A percentile compares a stretch with the other conserved stretches of the same genome.
Conservation (phyloP, 2,888 invertebrate species). For the Dryobota labecula region DNA sequence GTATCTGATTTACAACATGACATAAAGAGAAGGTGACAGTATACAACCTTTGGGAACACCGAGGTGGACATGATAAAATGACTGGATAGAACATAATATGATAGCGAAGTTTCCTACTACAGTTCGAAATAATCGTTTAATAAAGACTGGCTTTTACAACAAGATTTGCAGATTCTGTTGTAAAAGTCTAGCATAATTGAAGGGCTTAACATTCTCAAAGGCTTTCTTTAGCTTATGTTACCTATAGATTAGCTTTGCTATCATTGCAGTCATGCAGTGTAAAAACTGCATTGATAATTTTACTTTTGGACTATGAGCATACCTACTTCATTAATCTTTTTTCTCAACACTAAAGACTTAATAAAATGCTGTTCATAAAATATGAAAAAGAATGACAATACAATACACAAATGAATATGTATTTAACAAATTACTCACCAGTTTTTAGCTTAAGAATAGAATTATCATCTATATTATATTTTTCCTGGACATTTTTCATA, state of each 20-base stretch:
- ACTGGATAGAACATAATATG: background rate
- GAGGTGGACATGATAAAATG: background rate
- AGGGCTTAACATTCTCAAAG: background rate
- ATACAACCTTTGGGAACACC: background rate
- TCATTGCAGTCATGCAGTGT: background rate
- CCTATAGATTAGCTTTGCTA: background rate
- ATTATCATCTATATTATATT: conserved; percentile 79
- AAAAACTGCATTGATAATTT: background rate
- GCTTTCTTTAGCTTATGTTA: background rate
- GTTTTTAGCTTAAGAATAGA: conserved; percentile 80
- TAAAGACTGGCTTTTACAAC: background rate
- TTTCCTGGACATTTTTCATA: conserved; percentile 75
- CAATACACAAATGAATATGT: background rate
- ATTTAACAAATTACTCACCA: conserved; percentile 73
- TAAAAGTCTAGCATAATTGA: background rate
- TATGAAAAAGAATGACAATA: too few relatives aligned
- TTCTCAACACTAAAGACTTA: background rate
- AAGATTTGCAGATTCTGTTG: background rate
- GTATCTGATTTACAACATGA: background rate
- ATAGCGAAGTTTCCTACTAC: background rate
- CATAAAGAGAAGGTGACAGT: background rate
- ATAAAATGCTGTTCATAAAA: background rate
- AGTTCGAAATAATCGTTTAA: background rate
- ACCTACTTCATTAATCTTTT: background rate
- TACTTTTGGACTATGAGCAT: background rate